These are phyloP conservation scores for Panagrolaimus sp. DNA, from an alignment of 1,140 invertebrate species.

Conservation along the genomic window DNA sequence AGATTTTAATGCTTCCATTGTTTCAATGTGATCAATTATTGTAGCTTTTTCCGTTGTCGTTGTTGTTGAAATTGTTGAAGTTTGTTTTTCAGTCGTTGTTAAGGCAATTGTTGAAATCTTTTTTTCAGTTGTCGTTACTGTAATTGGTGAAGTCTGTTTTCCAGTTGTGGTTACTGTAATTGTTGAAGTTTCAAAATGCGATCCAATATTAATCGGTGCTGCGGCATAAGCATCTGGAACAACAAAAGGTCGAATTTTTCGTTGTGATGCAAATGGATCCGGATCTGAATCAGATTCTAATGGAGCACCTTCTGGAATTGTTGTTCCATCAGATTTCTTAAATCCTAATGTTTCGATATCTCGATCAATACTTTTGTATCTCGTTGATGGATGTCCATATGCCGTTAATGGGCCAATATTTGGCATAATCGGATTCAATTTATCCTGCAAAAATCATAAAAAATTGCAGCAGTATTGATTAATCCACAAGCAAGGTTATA, in stretches of 20 bases:
- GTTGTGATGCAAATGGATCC: not conserved
- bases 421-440: not conserved
- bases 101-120: not conserved
- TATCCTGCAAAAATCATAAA: not conserved
- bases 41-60: not conserved
- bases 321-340: not conserved
- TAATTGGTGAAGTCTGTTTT: no score
- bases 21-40: not conserved
- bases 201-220: not conserved
- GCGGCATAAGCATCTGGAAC: conserved; percentile 7
- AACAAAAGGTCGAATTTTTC: not conserved
- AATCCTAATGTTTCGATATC: not conserved
- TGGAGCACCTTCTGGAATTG: not conserved
- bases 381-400: not conserved
- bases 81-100: not conserved
- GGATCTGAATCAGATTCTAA: not conserved
- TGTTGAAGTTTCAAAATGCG: not conserved
- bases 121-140: not conserved
- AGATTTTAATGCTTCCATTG: no score
- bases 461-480: no score
- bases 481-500: no score
- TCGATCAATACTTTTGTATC: no score
- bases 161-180: not conserved
- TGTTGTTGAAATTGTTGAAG: not conserved
- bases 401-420: not conserved